Evolutionary conservation across 2,888 invertebrate species (phyloP).

Genomic region (Lamellibrachia satsuma): DNA sequence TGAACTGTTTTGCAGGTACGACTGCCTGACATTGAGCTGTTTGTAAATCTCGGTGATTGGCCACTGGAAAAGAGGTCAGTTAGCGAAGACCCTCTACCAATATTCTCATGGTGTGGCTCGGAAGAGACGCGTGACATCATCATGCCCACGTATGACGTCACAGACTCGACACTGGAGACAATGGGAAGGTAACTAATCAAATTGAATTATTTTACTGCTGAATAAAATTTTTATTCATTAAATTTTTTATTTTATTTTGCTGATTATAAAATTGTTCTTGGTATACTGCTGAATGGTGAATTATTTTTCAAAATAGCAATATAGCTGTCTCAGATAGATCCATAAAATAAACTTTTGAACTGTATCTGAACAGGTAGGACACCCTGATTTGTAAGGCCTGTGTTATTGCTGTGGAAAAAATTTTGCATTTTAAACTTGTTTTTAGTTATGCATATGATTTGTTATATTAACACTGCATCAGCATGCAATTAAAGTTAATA

Average conservation of each 20-base stretch:
- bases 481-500: background rate
- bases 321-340: too few species aligned
- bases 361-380: background rate
- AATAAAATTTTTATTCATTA: background rate
- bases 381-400: background rate
- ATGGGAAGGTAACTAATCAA: slow-evolving; percentile 79
- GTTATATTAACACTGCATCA: too few species aligned
- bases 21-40: slow-evolving; percentile 88
- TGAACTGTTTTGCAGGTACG: slow-evolving; percentile 55
- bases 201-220: background rate
- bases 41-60: slow-evolving; percentile 96
- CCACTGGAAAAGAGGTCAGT: slow-evolving; percentile 72
- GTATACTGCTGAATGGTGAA: too few species aligned
- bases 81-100: slow-evolving; percentile 71
- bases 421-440: background rate
- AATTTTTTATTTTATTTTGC: background rate
- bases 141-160: slow-evolving; percentile 94
- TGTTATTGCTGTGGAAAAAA: too few species aligned
- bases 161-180: slow-evolving; percentile 89
- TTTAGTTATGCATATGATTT: background rate
- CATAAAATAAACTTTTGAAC: background rate
- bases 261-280: too few species aligned
- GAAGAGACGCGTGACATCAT: slow-evolving; percentile 85
- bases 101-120: slow-evolving; percentile 97
- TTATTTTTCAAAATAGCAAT: too few species aligned